Evolutionary conservation across 2,888 invertebrate species (phyloP).

Genomic region (Drosophila bunnanda): DNA sequence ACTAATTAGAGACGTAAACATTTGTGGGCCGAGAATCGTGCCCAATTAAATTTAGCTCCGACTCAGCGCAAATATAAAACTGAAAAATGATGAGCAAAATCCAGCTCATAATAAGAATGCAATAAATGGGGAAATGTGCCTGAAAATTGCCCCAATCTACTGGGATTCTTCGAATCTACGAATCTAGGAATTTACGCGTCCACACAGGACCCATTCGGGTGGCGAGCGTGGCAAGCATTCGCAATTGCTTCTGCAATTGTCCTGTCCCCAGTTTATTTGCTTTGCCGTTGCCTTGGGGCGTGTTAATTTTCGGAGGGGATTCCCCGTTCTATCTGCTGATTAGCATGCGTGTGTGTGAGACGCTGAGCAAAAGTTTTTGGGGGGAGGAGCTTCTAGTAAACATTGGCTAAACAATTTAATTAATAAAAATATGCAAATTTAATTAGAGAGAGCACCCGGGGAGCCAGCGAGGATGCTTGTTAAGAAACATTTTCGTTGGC

Average conservation of each 20-base stretch:
- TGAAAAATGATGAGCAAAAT: slow-evolving; percentile 23
- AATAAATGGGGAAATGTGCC: slow-evolving; percentile 39
- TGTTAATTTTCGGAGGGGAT: slow-evolving; percentile 57
- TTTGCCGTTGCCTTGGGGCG: slow-evolving; percentile 32
- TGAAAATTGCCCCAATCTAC: slow-evolving; percentile 12
- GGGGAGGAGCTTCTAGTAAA: slow-evolving; percentile 42
- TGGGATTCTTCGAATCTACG: slow-evolving; percentile 4
- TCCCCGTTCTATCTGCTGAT: slow-evolving; percentile 43
- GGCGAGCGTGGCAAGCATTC: slow-evolving; percentile 44
- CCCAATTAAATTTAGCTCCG: slow-evolving; percentile 43
- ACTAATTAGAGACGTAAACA: slow-evolving; percentile 59
- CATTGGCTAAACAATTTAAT: slow-evolving; percentile 73
- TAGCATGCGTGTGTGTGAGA: slow-evolving; percentile 32
- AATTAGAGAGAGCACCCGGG: slow-evolving; percentile 60
- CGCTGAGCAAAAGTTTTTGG: slow-evolving; percentile 3
- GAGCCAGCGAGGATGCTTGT: slow-evolving; percentile 20
- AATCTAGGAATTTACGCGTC: slow-evolving; percentile 16
- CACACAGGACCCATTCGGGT: slow-evolving; percentile 16
- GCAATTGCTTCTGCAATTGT: slow-evolving; percentile 44
- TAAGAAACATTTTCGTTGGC: slow-evolving; percentile 23
- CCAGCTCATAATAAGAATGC: slow-evolving; percentile 36
- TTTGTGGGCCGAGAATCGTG: slow-evolving; percentile 57
- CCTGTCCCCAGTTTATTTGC: slow-evolving; percentile 24
- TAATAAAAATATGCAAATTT: slow-evolving; percentile 80
- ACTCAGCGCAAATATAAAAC: slow-evolving; percentile 25